Evolutionary conservation across 1,140 invertebrate genomes (phyloP).

Genomic region (Atta cephalotes): DNA sequence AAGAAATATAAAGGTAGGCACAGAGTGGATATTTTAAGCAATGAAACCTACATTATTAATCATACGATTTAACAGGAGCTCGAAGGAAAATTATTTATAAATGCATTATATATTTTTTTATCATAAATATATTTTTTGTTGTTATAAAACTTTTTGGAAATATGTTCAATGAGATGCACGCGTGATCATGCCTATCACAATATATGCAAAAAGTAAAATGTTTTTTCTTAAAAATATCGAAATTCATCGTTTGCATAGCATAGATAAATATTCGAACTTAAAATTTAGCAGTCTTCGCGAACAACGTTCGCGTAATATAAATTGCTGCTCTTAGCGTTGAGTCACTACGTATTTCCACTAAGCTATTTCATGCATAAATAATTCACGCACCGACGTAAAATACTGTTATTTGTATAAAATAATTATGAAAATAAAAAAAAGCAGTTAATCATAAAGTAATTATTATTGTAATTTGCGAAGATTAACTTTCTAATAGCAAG

Average conservation of each 20-base stretch:
- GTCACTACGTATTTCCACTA: background rate
- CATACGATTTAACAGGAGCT: background rate
- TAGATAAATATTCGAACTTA: constrained; percentile 23
- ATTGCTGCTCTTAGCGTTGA: too few species aligned
- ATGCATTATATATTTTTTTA: constrained; percentile 12
- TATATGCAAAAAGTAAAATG: background rate
- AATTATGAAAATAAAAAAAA: constrained; percentile 24
- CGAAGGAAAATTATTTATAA: constrained; percentile 8
- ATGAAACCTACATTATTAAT: background rate
- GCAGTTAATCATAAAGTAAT: constrained; percentile 30
- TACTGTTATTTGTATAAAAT: constrained; percentile 46
- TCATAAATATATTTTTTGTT: constrained; percentile 46
- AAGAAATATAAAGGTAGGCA: background rate
- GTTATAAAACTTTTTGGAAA: constrained; percentile 33
- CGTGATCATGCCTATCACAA: constrained; percentile 30
- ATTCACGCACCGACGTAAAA: constrained; percentile 26
- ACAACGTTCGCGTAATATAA: constrained; percentile 4
- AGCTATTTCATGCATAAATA: constrained; percentile 45
- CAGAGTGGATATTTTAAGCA: background rate
- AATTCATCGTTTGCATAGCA: background rate
- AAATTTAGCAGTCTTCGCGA: constrained; percentile 37
- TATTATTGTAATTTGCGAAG: background rate
- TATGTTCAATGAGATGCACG: background rate
- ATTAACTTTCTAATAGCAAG: background rate
- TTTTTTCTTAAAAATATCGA: background rate